phyloP scores from a whole-genome alignment of 2,888 invertebrate genomes.

The Dermolepida albohirtum region DNA sequence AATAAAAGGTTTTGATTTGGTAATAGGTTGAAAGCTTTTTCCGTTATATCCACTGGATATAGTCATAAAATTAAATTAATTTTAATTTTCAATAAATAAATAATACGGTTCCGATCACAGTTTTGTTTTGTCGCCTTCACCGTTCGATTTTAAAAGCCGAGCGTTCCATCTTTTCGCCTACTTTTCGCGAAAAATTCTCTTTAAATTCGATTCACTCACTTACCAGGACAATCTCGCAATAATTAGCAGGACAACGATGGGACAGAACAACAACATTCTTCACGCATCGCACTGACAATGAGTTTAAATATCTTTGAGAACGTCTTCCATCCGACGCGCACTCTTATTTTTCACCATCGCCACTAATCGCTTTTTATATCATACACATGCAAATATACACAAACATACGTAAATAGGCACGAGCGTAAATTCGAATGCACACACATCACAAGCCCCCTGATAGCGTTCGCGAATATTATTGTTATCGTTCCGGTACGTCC shows the following conservation, averaged over 20 bases:
- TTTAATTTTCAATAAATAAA: too few relatives aligned
- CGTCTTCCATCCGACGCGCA: conserved; percentile 23
- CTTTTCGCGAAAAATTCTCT: too few relatives aligned
- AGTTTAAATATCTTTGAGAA: conserved; percentile 28
- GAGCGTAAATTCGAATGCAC: conserved; percentile 2
- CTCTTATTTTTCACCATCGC: conserved; percentile 31
- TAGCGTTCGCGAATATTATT: background rate
- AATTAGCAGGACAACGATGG: conserved; percentile 40
- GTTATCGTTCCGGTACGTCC: background rate
- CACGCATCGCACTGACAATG: conserved; percentile 47
- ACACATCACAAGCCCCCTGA: background rate
- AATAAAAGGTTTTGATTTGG: too few relatives aligned
- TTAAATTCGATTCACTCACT: conserved; percentile 17
- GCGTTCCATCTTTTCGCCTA: too few relatives aligned
- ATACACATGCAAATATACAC: conserved; percentile 1
- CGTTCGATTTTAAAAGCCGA: too few relatives aligned
- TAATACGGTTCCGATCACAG: too few relatives aligned
- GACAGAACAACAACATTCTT: conserved; percentile 47
- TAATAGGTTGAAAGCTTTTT: too few relatives aligned
- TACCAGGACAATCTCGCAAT: conserved; percentile 40
- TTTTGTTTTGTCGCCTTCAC: too few relatives aligned
- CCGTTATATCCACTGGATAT: too few relatives aligned
- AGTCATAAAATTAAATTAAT: too few relatives aligned
- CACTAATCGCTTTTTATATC: conserved; percentile 24
- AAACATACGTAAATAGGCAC: conserved; percentile 27